A percentile compares a stretch with the other conserved stretches of the same genome.
Evolutionary conservation across 2,797 vertebrate species (phyloP).

Genomic region (Spinus olivaceus): DNA sequence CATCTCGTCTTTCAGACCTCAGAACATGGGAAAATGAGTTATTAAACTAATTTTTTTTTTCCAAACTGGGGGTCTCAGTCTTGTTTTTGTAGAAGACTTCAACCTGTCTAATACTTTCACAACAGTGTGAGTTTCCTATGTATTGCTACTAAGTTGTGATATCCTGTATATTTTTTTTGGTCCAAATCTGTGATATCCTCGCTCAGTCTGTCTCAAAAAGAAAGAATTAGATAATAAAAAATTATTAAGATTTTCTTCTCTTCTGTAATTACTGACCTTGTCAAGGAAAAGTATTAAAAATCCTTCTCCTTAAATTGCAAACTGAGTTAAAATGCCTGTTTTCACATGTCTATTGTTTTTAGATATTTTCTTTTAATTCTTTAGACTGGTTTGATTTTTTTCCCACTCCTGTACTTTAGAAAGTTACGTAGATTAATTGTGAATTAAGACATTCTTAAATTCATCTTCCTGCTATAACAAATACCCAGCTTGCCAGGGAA

Average conservation of each 20-base stretch:
- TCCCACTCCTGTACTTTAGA: neutral
- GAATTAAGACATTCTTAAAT: neutral
- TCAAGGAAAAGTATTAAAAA: neutral
- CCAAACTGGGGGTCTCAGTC: neutral
- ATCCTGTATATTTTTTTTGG: neutral
- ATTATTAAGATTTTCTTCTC: neutral
- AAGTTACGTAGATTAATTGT: neutral
- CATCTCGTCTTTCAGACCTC: neutral
- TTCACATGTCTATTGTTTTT: neutral
- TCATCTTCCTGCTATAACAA: neutral
- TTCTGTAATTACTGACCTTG: neutral
- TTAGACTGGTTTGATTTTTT: neutral
- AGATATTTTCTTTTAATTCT: neutral
- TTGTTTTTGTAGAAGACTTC: neutral
- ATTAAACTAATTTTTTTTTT: neutral
- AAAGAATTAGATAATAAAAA: neutral
- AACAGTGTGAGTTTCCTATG: neutral
- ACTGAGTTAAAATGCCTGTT: neutral
- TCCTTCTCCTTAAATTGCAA: neutral
- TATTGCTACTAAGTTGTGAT: neutral
- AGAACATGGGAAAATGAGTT: rapidly evolving
- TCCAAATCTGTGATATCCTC: neutral
- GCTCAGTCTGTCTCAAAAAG: neutral
- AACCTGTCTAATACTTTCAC: neutral
- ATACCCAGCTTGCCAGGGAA: neutral